Conservation (phyloP, 1,140 invertebrate genomes). For the Solen grandis region DNA sequence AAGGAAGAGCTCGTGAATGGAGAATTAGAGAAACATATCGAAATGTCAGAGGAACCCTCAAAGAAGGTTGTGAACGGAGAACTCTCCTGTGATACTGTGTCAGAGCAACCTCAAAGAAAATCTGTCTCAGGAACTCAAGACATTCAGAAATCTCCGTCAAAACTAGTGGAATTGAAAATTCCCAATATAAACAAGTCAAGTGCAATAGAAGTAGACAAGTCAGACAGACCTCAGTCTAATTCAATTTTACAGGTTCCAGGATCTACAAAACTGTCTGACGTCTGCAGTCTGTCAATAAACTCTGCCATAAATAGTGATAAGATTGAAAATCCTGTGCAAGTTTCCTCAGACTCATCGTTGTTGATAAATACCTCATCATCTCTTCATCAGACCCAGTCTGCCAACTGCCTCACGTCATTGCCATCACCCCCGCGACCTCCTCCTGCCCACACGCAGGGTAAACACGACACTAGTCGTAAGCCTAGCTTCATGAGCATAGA, state of each 20-base stretch:
- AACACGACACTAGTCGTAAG: slow-evolving; percentile 57
- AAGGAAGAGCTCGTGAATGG: slow-evolving; percentile 46
- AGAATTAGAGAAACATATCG: background rate
- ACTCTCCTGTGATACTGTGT: background rate
- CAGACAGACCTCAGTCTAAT: slow-evolving; percentile 37
- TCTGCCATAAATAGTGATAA: slow-evolving; percentile 28
- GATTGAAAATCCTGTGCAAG: background rate
- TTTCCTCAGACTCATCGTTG: slow-evolving; percentile 9
- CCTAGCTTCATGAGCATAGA: slow-evolving; percentile 76
- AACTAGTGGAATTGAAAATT: slow-evolving; percentile 42
- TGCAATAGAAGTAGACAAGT: slow-evolving; percentile 49
- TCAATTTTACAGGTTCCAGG: slow-evolving; percentile 65
- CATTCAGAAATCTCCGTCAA: slow-evolving; percentile 18
- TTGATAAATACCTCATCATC: slow-evolving; percentile 52
- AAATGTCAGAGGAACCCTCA: background rate
- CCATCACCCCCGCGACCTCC: slow-evolving; percentile 37
- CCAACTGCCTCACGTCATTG: slow-evolving; percentile 29
- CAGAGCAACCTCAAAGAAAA: slow-evolving; percentile 2
- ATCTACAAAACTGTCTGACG: slow-evolving; percentile 64
- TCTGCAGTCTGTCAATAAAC: slow-evolving; percentile 53
- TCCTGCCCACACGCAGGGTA: slow-evolving; percentile 60
- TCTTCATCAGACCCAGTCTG: slow-evolving; percentile 43
- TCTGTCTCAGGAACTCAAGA: slow-evolving; percentile 38
- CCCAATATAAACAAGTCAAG: slow-evolving; percentile 45
- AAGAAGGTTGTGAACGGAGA: slow-evolving; percentile 3